These are phyloP conservation scores for Vultur gryphus DNA, from an alignment of 2,797 vertebrate species.

Conservation along the genomic window DNA sequence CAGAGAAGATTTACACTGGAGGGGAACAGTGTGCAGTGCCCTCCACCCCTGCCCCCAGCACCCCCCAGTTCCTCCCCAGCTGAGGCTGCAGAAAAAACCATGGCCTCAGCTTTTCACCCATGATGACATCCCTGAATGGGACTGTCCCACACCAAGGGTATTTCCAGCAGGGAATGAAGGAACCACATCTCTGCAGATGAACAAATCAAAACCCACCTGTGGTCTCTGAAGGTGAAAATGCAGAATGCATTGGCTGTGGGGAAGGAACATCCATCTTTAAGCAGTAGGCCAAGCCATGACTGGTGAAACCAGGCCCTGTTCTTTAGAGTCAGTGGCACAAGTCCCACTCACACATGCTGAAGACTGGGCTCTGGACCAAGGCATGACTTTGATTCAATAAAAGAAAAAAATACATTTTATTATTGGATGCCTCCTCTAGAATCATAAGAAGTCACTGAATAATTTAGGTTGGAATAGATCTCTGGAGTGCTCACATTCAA, in stretches of 20 bases:
- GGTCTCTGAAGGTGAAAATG: not conserved
- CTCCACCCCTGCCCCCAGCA: not conserved
- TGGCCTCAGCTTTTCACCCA: not conserved
- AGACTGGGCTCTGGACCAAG: not conserved
- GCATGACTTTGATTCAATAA: not conserved
- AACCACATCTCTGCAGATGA: not conserved
- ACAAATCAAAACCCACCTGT: not conserved
- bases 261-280: not conserved
- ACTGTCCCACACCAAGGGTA: not conserved
- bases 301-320: not conserved
- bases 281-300: not conserved
- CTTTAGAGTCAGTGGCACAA: not conserved
- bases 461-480: not conserved
- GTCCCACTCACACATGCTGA: not conserved
- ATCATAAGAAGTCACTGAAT: not conserved
- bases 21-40: not conserved
- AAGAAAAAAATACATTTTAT: not conserved
- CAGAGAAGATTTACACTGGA: not conserved
- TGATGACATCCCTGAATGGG: not conserved
- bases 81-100: not conserved
- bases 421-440: not conserved
- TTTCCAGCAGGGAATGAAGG: not conserved
- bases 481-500: not conserved
- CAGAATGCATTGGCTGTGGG: not conserved
- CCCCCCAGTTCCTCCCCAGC: rapidly evolving